A percentile compares a stretch with the other conserved stretches of the same genome.
Evolutionary conservation across 2,113 vertebrate species (phyloP).

Genomic region (Bujurquina vittata): DNA sequence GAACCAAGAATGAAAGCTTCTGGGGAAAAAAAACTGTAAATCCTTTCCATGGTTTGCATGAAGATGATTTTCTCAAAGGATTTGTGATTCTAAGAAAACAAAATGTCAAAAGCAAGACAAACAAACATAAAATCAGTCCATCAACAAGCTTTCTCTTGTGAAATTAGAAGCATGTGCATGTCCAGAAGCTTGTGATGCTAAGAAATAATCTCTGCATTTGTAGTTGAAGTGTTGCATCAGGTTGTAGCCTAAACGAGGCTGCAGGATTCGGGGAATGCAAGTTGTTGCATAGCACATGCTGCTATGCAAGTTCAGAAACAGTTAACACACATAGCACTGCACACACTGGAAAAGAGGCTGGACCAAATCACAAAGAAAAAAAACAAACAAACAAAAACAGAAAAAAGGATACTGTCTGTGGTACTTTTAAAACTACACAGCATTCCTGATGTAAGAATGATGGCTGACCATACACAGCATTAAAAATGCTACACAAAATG

Average conservation of each 20-base stretch:
- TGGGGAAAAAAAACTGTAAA: constrained; percentile 19
- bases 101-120: constrained; percentile 27
- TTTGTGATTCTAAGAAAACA: constrained; percentile 39
- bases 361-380: constrained; percentile 72
- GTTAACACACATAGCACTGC: constrained; percentile 77
- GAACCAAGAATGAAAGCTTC: constrained; percentile 64
- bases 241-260: constrained; percentile 57
- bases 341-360: constrained; percentile 69
- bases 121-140: constrained; percentile 50
- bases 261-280: constrained; percentile 65
- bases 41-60: constrained; percentile 57
- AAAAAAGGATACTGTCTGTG: constrained; percentile 68
- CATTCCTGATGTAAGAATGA: constrained; percentile 76
- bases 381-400: background rate
- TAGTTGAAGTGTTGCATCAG: constrained; percentile 74
- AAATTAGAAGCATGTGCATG: constrained; percentile 55
- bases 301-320: constrained; percentile 78
- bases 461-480: constrained; percentile 73
- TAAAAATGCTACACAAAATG: constrained; percentile 80
- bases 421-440: constrained; percentile 76
- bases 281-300: constrained; percentile 82
- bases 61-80: constrained; percentile 47
- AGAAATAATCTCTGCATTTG: constrained; percentile 62
- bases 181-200: constrained; percentile 60
- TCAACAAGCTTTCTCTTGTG: constrained; percentile 46